Conservation (phyloP, 2,797 vertebrate genomes). For the Percopsis omiscomaycus region DNA sequence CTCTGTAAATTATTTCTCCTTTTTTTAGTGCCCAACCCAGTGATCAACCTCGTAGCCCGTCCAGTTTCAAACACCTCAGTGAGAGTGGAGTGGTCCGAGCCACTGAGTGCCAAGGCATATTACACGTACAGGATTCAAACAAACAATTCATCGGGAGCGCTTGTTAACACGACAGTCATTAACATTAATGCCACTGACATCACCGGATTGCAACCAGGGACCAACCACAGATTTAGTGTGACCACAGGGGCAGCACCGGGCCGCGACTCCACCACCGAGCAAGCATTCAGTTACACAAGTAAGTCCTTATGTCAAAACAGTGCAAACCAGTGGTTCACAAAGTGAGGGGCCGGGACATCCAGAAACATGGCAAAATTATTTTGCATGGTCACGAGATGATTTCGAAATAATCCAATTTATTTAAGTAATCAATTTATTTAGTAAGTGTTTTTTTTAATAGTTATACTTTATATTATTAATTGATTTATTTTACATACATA, state of each 20-base stretch:
- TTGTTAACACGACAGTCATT: accelerated
- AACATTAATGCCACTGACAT: slow-evolving; percentile 15
- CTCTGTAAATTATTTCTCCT: neutral
- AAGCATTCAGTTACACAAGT: slow-evolving; percentile 60
- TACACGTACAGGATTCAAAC: slow-evolving; percentile 54
- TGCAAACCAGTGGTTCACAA: too few relatives aligned
- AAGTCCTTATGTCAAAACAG: slow-evolving; percentile 27
- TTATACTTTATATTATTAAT: too few relatives aligned
- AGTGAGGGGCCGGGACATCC: too few relatives aligned
- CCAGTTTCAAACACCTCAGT: slow-evolving; percentile 43
- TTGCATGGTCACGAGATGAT: too few relatives aligned
- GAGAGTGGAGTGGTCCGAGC: slow-evolving; percentile 51
- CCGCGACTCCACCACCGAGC: slow-evolving; percentile 17
- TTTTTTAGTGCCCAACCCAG: slow-evolving; percentile 66
- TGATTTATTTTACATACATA: too few relatives aligned
- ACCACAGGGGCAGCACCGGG: slow-evolving; percentile 29
- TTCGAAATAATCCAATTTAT: too few relatives aligned
- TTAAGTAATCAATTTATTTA: too few relatives aligned
- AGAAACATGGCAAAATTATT: too few relatives aligned
- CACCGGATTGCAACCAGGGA: slow-evolving; percentile 51
- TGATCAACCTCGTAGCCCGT: slow-evolving; percentile 41
- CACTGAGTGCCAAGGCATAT: neutral
- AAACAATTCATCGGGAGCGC: neutral
- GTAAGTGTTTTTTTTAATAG: too few relatives aligned
- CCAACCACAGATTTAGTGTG: slow-evolving; percentile 52